These are phyloP conservation scores for Mesoligia furuncula DNA, from an alignment of 2,888 invertebrate genomes.

Conservation along the genomic window DNA sequence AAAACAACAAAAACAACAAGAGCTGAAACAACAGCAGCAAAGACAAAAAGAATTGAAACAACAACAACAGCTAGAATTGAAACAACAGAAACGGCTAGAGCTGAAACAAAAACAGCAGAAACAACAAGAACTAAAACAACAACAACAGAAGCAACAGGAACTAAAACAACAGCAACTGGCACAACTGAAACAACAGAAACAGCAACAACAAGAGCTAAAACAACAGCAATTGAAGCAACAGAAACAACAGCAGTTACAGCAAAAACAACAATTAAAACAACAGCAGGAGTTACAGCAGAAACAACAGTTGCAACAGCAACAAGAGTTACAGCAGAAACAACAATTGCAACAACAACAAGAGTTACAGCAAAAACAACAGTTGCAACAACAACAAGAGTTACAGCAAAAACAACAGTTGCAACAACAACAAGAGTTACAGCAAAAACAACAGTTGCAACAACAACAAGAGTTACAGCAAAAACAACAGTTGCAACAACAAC, in stretches of 20 bases:
- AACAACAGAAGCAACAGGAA: slow-evolving; percentile 26
- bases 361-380: slow-evolving; percentile 32
- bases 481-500: slow-evolving; percentile 31
- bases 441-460: slow-evolving; percentile 10
- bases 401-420: slow-evolving; percentile 31
- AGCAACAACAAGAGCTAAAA: slow-evolving; percentile 31
- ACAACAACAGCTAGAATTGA: slow-evolving; percentile 32
- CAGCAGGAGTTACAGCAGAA: slow-evolving; percentile 32
- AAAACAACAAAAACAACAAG: slow-evolving; percentile 35
- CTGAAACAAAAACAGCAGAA: slow-evolving; percentile 28
- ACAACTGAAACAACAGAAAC: slow-evolving; percentile 35
- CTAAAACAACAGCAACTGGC: slow-evolving; percentile 29
- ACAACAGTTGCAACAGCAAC: slow-evolving; percentile 34
- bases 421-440: slow-evolving; percentile 27
- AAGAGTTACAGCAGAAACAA: slow-evolving; percentile 27
- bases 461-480: slow-evolving; percentile 24
- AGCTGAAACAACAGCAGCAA: slow-evolving; percentile 34
- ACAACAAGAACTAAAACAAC: slow-evolving; percentile 30
- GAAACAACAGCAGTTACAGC: slow-evolving; percentile 33
- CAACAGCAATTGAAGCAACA: slow-evolving; percentile 46
- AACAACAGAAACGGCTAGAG: slow-evolving; percentile 40
- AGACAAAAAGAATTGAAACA: slow-evolving; percentile 37
- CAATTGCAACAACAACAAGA: slow-evolving; percentile 15
- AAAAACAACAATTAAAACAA: slow-evolving; percentile 22
- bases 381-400: slow-evolving; percentile 34